Evolutionary conservation across 2,888 invertebrate species (phyloP).

Genomic region (Troides aeacus): DNA sequence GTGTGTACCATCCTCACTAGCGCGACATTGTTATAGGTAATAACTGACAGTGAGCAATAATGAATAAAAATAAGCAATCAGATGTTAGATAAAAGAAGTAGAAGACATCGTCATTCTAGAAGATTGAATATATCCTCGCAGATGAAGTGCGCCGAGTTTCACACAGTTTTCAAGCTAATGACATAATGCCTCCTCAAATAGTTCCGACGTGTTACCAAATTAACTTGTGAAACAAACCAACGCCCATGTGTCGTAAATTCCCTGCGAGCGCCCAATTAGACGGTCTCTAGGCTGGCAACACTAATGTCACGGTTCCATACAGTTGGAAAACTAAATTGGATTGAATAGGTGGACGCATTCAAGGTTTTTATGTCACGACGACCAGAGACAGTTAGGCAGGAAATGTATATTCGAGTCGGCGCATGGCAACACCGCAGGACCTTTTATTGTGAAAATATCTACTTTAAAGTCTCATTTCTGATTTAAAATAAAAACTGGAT

Average conservation of each 20-base stretch:
- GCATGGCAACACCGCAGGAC: background rate
- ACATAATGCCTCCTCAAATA: constrained; percentile 16
- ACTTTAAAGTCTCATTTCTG: too few species aligned
- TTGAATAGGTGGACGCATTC: constrained; percentile 12
- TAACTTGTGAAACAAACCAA: constrained; percentile 16
- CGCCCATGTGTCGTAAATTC: constrained; percentile 14
- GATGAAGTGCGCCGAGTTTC: background rate
- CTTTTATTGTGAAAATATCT: too few species aligned
- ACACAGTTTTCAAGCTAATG: background rate
- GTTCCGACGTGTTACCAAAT: constrained; percentile 18
- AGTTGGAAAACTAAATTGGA: constrained; percentile 22
- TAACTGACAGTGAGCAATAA: too few species aligned
- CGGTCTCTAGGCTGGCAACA: constrained; percentile 5
- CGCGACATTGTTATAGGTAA: too few species aligned
- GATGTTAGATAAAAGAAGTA: too few species aligned
- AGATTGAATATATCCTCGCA: background rate
- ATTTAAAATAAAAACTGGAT: too few species aligned
- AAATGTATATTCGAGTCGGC: background rate
- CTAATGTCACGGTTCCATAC: constrained; percentile 6
- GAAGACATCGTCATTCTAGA: too few species aligned
- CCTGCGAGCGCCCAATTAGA: constrained; percentile 19
- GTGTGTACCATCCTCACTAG: too few species aligned
- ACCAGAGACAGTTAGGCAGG: background rate
- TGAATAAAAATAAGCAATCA: too few species aligned
- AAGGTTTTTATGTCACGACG: background rate